Evolutionary conservation across 2,888 invertebrate genomes (phyloP).

Genomic region (Perdita meconis): DNA sequence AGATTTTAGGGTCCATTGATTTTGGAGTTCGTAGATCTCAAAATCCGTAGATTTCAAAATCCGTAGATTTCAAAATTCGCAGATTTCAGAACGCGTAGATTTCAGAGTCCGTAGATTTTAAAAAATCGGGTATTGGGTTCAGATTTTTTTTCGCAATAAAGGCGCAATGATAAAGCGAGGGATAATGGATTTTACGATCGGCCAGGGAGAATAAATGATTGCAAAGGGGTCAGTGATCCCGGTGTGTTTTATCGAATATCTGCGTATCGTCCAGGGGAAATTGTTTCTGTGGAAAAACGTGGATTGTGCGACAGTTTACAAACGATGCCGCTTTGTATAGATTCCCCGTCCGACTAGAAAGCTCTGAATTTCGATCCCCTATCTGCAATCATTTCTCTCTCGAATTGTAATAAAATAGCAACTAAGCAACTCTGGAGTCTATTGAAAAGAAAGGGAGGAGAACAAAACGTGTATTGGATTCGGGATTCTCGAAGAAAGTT

Average conservation of each 20-base stretch:
- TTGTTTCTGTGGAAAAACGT: constrained; percentile 17
- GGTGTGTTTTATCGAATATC: not conserved
- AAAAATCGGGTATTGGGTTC: too few relatives aligned
- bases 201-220: not conserved
- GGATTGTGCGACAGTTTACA: constrained; percentile 67
- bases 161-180: not conserved
- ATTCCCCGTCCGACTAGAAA: constrained; percentile 70
- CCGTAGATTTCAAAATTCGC: too few relatives aligned
- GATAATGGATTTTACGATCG: not conserved
- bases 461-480: not conserved
- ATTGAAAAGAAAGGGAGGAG: not conserved
- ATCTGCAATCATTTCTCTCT: not conserved
- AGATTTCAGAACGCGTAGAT: not conserved
- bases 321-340: constrained; percentile 69
- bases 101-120: too few relatives aligned
- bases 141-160: too few relatives aligned
- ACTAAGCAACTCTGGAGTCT: not conserved
- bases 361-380: not conserved
- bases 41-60: too few relatives aligned
- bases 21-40: not conserved
- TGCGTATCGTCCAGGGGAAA: constrained; percentile 21
- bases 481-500: not conserved
- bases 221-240: constrained; percentile 12
- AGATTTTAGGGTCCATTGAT: too few relatives aligned
- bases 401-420: not conserved